Conservation (phyloP, 2,797 vertebrate species). For the Telmatherina bonti region DNA sequence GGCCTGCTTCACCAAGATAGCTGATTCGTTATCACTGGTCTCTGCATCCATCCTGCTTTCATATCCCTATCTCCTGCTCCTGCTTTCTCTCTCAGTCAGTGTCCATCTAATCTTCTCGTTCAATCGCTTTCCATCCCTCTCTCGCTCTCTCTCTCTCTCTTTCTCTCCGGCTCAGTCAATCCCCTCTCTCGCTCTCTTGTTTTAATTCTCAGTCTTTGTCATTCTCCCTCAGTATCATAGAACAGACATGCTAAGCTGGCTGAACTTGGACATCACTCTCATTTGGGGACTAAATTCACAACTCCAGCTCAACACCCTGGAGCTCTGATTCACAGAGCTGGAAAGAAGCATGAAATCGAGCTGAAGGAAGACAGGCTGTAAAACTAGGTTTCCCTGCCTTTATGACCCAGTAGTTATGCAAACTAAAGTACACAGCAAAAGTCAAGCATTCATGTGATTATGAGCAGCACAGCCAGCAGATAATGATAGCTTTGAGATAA, state of each 20-base stretch:
- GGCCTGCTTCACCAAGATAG: slow-evolving; percentile 68
- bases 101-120: slow-evolving; percentile 61
- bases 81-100: slow-evolving; percentile 47
- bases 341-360: neutral
- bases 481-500: neutral
- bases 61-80: slow-evolving; percentile 32
- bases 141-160: neutral
- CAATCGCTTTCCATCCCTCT: slow-evolving; percentile 25
- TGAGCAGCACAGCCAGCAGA: neutral
- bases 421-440: neutral
- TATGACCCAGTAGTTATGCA: neutral
- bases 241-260: slow-evolving; percentile 5
- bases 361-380: neutral
- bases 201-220: slow-evolving; percentile 11
- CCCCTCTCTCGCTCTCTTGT: slow-evolving; percentile 14
- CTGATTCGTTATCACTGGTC: slow-evolving; percentile 64
- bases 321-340: slow-evolving; percentile 5
- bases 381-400: neutral
- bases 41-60: slow-evolving; percentile 39
- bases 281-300: neutral
- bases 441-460: slow-evolving; percentile 12
- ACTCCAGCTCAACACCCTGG: neutral
- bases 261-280: slow-evolving; percentile 1
- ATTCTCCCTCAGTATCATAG: slow-evolving; percentile 27
- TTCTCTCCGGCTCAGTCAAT: slow-evolving; percentile 36